phyloP scores from a whole-genome alignment of 2,888 invertebrate species.

The Ophonus ardosiacus region DNA sequence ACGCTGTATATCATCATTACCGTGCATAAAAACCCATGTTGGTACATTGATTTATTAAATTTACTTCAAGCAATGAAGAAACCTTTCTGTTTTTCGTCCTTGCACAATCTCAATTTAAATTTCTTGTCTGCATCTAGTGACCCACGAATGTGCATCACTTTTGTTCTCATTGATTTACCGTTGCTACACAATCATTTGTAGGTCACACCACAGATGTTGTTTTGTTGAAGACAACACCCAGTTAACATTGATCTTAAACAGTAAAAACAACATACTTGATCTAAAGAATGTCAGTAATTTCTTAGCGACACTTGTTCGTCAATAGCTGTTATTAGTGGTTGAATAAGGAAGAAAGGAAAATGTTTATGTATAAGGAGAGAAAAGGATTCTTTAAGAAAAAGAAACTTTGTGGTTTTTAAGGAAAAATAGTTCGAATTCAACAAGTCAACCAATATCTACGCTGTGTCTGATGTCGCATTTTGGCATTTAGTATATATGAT shows the following conservation, averaged over 20 bases:
- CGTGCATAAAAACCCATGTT: too few species aligned
- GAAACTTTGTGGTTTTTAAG: neutral
- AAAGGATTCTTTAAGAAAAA: neutral
- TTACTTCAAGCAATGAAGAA: too few species aligned
- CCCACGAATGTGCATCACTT: slow-evolving; percentile 34
- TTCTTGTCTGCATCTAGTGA: neutral
- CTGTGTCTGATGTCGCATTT: too few species aligned
- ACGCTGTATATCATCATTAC: too few species aligned
- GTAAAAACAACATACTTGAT: slow-evolving; percentile 38
- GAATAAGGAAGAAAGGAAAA: neutral
- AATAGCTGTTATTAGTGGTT: neutral
- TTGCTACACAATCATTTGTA: slow-evolving; percentile 18
- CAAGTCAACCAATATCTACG: too few species aligned
- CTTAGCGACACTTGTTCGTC: neutral
- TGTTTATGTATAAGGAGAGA: neutral
- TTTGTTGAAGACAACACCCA: slow-evolving; percentile 47
- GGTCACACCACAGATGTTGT: slow-evolving; percentile 26
- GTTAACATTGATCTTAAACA: slow-evolving; percentile 52
- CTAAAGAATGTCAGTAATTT: slow-evolving; percentile 11
- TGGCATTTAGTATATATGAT: too few species aligned
- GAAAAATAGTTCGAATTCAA: too few species aligned
- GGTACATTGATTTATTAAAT: too few species aligned
- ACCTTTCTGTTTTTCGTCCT: too few species aligned
- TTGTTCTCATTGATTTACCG: slow-evolving; percentile 35
- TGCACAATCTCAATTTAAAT: neutral